Evolutionary conservation across 2,888 invertebrate genomes (phyloP).

Genomic region (Pachliopta kotzebuea): DNA sequence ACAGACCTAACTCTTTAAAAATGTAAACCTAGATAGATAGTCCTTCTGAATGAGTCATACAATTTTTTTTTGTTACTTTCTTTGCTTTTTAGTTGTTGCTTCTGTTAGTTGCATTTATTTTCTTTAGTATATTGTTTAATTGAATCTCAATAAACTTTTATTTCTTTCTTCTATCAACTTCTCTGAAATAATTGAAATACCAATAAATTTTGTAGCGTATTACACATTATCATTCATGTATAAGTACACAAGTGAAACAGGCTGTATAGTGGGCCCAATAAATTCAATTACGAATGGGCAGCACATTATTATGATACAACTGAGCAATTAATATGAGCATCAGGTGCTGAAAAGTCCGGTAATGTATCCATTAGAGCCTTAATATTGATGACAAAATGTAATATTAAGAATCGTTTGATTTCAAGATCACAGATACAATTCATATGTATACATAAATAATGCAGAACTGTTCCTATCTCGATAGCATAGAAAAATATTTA

Average conservation of each 20-base stretch:
- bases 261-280: background rate
- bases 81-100: too few relatives aligned
- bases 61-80: too few relatives aligned
- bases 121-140: too few relatives aligned
- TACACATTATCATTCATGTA: background rate
- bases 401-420: background rate
- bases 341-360: conserved; percentile 44
- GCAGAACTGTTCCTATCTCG: too few relatives aligned
- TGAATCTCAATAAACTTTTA: too few relatives aligned
- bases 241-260: background rate
- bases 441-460: too few relatives aligned
- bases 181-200: background rate
- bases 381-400: conserved; percentile 5
- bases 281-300: conserved; percentile 25
- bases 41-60: too few relatives aligned
- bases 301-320: conserved; percentile 36
- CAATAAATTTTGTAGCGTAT: background rate
- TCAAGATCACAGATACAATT: too few relatives aligned
- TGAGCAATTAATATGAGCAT: conserved; percentile 41
- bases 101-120: too few relatives aligned
- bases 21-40: background rate
- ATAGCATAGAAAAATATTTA: too few relatives aligned
- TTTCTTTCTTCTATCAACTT: background rate
- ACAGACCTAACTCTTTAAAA: background rate
- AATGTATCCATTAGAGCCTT: background rate